These are phyloP conservation scores for Bucco capensis DNA, from an alignment of 2,113 vertebrate genomes.

Conservation along the genomic window DNA sequence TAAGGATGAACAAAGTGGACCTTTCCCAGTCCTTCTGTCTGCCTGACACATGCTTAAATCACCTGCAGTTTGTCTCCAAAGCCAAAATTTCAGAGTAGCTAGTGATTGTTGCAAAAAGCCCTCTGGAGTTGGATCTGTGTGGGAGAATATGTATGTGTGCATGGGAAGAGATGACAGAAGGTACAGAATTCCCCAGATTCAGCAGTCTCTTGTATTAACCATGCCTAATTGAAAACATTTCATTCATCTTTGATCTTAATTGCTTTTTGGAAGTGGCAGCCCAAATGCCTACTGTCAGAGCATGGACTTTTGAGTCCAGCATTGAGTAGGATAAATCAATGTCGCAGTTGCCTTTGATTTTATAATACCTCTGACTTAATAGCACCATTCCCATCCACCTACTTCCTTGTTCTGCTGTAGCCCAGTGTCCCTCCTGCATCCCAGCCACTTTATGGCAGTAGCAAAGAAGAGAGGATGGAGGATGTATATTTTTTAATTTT, in stretches of 20 bases:
- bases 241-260: constrained; percentile 62
- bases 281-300: constrained; percentile 2
- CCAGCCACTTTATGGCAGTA: not conserved
- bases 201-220: not conserved
- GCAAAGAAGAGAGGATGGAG: not conserved
- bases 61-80: not conserved
- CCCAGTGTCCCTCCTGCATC: not conserved
- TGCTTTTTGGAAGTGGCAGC: constrained; percentile 18
- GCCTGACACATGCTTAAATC: not conserved
- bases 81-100: not conserved
- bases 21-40: not conserved
- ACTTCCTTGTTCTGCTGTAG: not conserved
- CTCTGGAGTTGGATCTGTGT: not conserved
- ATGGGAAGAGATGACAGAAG: not conserved
- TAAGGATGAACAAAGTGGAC: not conserved
- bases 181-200: not conserved
- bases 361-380: constrained; percentile 3
- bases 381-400: not conserved
- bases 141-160: not conserved
- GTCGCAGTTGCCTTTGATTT: constrained; percentile 49
- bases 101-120: not conserved
- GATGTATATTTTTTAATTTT: constrained; percentile 47
- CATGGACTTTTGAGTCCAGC: not conserved
- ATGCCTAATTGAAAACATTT: constrained; percentile 46
- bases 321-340: constrained; percentile 20